Evolutionary conservation across 2,888 invertebrate genomes (phyloP).

Genomic region (Eurois occulta): DNA sequence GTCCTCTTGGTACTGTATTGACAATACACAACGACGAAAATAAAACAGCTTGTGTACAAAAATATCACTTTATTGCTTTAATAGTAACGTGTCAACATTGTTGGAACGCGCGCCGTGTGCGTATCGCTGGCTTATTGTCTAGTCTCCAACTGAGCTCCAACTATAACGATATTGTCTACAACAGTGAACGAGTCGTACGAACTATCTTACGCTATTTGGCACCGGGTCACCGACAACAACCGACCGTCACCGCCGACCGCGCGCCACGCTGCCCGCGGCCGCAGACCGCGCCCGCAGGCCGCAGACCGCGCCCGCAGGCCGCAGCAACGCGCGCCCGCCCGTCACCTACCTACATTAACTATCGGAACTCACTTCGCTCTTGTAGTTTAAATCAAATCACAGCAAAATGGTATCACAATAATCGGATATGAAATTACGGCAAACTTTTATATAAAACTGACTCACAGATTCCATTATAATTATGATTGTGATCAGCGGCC

Average conservation of each 20-base stretch:
- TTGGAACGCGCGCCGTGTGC: slow-evolving; percentile 63
- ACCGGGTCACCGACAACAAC: slow-evolving; percentile 65
- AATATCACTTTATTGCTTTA: slow-evolving; percentile 84
- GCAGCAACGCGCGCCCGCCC: not conserved
- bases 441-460: slow-evolving; percentile 6
- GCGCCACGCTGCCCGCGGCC: not conserved
- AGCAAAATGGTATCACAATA: slow-evolving; percentile 69
- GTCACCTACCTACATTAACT: slow-evolving; percentile 22
- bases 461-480: not conserved
- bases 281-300: not conserved
- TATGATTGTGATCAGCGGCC: not conserved
- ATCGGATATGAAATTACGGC: slow-evolving; percentile 24
- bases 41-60: slow-evolving; percentile 71
- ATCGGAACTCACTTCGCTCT: slow-evolving; percentile 48
- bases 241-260: slow-evolving; percentile 12
- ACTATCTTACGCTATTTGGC: slow-evolving; percentile 76
- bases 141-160: slow-evolving; percentile 47
- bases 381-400: slow-evolving; percentile 72
- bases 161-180: slow-evolving; percentile 47
- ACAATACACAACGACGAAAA: slow-evolving; percentile 14
- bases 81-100: slow-evolving; percentile 69
- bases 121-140: slow-evolving; percentile 74
- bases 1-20: not conserved
- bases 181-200: slow-evolving; percentile 42
- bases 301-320: not conserved